Conservation (phyloP, 2,888 invertebrate genomes). For the Carcina quercana region DNA sequence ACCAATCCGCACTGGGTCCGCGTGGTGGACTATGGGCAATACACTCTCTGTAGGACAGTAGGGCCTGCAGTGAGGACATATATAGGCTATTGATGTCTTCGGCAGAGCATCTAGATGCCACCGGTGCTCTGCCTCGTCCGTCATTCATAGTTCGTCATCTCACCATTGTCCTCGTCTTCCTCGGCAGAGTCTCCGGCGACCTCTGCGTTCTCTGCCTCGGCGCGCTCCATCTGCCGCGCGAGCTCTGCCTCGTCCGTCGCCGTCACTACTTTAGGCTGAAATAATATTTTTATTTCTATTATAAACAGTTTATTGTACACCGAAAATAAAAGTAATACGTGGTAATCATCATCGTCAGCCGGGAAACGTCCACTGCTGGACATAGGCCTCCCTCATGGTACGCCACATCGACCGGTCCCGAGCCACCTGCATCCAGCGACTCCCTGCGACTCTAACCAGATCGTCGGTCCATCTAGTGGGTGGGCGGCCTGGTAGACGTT, state of each 20-base stretch:
- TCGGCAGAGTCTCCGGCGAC: conserved; percentile 93
- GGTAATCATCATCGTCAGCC: no score
- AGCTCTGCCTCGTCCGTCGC: conserved; percentile 98
- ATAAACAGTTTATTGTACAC: no score
- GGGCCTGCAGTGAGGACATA: background rate
- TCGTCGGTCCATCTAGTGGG: no score
- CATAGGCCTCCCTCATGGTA: no score
- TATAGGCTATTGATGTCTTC: background rate
- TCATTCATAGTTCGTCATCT: background rate
- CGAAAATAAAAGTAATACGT: no score
- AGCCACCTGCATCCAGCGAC: no score
- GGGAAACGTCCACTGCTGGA: no score
- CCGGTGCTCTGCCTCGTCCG: background rate
- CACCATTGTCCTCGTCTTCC: conserved; percentile 80
- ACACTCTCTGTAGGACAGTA: background rate
- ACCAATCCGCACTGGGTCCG: background rate
- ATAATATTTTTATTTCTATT: no score
- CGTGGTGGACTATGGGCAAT: background rate
- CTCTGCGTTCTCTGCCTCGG: conserved; percentile 95
- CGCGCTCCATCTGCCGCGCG: conserved; percentile 93
- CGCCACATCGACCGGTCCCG: no score
- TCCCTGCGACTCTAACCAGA: no score
- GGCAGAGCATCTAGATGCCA: background rate
- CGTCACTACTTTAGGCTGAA: conserved; percentile 96
- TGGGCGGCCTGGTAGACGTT: no score